Evolutionary conservation across 2,888 invertebrate species (phyloP).

Genomic region (Tetrapedia diversipes): DNA sequence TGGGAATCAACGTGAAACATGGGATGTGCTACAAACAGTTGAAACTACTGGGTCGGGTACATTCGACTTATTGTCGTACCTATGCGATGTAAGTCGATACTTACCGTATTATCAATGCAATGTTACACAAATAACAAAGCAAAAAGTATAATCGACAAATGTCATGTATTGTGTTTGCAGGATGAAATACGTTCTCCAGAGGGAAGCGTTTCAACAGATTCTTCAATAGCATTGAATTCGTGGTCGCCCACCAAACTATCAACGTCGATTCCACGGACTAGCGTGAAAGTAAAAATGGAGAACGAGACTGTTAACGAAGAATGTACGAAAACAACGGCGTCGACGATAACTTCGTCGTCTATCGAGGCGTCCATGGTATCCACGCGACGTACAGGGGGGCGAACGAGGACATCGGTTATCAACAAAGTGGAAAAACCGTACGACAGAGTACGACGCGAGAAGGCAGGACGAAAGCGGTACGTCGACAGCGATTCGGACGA

Average conservation of each 20-base stretch:
- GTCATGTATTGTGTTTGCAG: conserved; percentile 62
- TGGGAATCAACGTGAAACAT: conserved; percentile 61
- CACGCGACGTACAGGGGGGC: conserved; percentile 57
- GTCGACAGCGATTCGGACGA: conserved; percentile 54
- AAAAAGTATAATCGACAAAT: not conserved
- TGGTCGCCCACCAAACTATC: conserved; percentile 46
- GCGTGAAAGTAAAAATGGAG: conserved; percentile 47
- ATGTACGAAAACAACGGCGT: conserved; percentile 37
- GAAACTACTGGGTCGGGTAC: conserved; percentile 70
- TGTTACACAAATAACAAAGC: not conserved
- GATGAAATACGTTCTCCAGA: conserved; percentile 73
- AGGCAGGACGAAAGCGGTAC: conserved; percentile 59
- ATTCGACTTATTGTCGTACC: conserved; percentile 81
- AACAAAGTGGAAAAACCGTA: conserved; percentile 41
- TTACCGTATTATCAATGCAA: not conserved
- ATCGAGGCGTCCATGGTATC: conserved; percentile 31
- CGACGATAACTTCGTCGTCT: conserved; percentile 59
- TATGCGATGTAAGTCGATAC: conserved; percentile 79
- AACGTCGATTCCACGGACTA: conserved; percentile 15
- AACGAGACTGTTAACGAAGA: not conserved
- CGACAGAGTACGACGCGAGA: conserved; percentile 33
- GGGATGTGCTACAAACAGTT: conserved; percentile 73
- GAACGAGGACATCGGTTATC: conserved; percentile 32
- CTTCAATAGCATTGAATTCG: conserved; percentile 59
- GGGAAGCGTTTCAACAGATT: conserved; percentile 71